phyloP scores from a whole-genome alignment of 2,888 invertebrate species.

The Tenthredo notha region DNA sequence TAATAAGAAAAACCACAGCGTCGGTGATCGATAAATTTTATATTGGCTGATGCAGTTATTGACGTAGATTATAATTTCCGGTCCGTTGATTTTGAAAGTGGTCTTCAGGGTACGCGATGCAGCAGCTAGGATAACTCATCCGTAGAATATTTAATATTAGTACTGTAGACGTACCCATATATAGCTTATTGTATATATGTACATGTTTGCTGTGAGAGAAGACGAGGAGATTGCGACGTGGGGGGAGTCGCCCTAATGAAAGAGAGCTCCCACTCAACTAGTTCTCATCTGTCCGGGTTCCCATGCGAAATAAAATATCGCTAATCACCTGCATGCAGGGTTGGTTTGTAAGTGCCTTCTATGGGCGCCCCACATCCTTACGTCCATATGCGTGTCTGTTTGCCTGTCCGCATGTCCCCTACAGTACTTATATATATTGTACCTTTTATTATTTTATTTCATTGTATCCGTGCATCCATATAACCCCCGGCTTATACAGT shows the following conservation, averaged over 20 bases:
- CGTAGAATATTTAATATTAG: conserved; percentile 47
- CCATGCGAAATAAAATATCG: conserved; percentile 79
- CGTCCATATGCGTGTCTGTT: conserved; percentile 59
- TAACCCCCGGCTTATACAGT: conserved; percentile 21
- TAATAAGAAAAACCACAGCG: background rate
- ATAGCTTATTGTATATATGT: background rate
- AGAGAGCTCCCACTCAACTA: conserved; percentile 77
- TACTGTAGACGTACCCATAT: background rate
- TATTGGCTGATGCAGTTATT: background rate
- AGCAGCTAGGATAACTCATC: conserved; percentile 19
- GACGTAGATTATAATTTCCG: conserved; percentile 26
- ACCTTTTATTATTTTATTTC: conserved; percentile 51
- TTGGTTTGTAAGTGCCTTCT: conserved; percentile 71
- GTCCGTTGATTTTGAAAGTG: conserved; percentile 27
- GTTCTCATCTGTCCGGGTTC: conserved; percentile 78
- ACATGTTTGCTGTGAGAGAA: conserved; percentile 56
- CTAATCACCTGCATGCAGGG: conserved; percentile 76
- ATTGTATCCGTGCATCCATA: conserved; percentile 44
- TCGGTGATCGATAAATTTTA: background rate
- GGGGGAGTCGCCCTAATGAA: conserved; percentile 71
- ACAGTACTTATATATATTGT: conserved; percentile 26
- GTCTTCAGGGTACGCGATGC: background rate
- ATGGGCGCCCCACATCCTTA: conserved; percentile 55
- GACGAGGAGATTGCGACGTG: conserved; percentile 59
- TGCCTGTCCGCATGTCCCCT: conserved; percentile 37